phyloP scores from a whole-genome alignment of 2,888 invertebrate species.

The Melipona bicolor region DNA sequence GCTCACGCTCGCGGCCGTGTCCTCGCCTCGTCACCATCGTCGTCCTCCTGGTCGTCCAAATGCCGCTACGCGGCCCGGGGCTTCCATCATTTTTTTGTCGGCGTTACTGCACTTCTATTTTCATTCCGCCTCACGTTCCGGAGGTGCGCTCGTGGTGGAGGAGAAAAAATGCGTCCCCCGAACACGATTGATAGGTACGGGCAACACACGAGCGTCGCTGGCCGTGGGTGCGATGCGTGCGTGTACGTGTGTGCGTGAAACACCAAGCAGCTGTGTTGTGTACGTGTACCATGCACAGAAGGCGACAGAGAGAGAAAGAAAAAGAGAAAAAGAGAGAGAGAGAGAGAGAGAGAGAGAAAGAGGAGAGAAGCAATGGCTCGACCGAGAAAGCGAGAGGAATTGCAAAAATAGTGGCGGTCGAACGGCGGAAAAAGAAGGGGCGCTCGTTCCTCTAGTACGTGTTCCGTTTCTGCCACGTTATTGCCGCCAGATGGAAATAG shows the following conservation, averaged over 20 bases:
- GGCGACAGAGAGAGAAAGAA: slow-evolving; percentile 38
- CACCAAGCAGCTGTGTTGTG: slow-evolving; percentile 23
- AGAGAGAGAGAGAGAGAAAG: slow-evolving; percentile 44
- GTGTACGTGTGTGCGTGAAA: slow-evolving; percentile 27
- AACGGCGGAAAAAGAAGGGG: slow-evolving; percentile 15
- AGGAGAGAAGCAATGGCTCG: slow-evolving; percentile 2
- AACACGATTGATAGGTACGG: slow-evolving; percentile 78
- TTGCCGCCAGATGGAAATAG: slow-evolving; percentile 46
- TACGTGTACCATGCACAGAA: slow-evolving; percentile 22
- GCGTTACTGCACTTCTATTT: slow-evolving; percentile 81
- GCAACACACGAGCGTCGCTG: slow-evolving; percentile 39
- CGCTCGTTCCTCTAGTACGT: slow-evolving; percentile 30
- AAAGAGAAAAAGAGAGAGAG: slow-evolving; percentile 16
- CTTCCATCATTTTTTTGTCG: slow-evolving; percentile 78
- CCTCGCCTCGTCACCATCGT: slow-evolving; percentile 60
- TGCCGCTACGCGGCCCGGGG: slow-evolving; percentile 75
- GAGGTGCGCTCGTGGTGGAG: slow-evolving; percentile 70
- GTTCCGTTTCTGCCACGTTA: slow-evolving; percentile 29
- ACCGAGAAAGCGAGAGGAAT: slow-evolving; percentile 48
- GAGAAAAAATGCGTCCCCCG: slow-evolving; percentile 76
- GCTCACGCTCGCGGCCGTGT: slow-evolving; percentile 52
- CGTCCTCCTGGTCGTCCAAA: slow-evolving; percentile 68
- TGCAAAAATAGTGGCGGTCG: slow-evolving; percentile 52
- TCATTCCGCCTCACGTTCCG: slow-evolving; percentile 80
- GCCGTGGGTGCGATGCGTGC: slow-evolving; percentile 28